Conservation (phyloP, 2,888 invertebrate species). For the Lycocerus yunnanus region DNA sequence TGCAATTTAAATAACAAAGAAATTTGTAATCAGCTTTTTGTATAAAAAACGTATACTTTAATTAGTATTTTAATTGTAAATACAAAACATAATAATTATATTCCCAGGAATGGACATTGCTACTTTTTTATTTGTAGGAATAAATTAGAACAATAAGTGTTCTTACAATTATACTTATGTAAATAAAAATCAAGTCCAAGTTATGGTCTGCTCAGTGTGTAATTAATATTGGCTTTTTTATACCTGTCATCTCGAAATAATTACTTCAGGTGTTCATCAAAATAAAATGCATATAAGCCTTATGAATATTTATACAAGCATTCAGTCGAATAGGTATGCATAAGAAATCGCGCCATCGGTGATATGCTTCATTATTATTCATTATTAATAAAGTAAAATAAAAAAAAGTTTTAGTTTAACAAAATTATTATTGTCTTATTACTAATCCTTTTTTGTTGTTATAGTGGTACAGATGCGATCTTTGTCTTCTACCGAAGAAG, state of each 20-base stretch:
- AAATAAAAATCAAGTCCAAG: neutral
- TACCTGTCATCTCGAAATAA: conserved; percentile 49
- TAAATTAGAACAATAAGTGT: conserved; percentile 10
- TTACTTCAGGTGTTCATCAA: conserved; percentile 52
- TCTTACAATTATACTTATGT: conserved; percentile 9
- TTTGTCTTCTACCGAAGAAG: conserved; percentile 59
- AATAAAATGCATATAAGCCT: conserved; percentile 41
- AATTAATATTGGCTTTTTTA: conserved; percentile 27
- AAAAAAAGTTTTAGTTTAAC: neutral
- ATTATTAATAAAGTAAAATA: conserved; percentile 39
- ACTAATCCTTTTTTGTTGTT: conserved; percentile 40
- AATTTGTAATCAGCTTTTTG: neutral
- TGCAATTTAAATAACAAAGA: neutral
- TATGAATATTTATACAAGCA: conserved; percentile 52
- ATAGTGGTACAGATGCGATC: conserved; percentile 77
- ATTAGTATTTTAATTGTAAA: neutral
- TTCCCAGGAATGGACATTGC: neutral
- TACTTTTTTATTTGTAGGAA: neutral
- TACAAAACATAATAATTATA: neutral
- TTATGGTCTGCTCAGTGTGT: conserved; percentile 14
- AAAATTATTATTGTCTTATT: conserved; percentile 5
- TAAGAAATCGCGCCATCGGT: conserved; percentile 52
- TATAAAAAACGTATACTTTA: neutral
- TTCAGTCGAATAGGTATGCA: conserved; percentile 39
- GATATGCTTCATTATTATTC: conserved; percentile 50